Evolutionary conservation across 2,888 invertebrate genomes (phyloP).

Genomic region (Yponomeuta cagnagella): DNA sequence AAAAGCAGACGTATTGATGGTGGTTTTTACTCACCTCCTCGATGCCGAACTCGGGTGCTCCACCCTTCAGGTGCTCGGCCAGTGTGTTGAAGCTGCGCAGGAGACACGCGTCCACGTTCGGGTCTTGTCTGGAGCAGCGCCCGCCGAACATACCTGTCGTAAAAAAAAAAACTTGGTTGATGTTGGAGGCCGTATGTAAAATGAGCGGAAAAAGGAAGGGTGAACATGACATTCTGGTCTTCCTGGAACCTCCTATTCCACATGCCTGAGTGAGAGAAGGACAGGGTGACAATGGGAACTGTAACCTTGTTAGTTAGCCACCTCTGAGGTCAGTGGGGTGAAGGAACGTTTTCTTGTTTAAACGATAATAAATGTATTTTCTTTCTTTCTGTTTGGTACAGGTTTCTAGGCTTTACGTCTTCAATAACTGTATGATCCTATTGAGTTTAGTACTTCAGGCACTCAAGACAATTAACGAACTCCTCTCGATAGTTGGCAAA

Average conservation of each 20-base stretch:
- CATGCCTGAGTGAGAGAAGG: too few relatives aligned
- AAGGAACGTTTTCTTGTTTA: too few relatives aligned
- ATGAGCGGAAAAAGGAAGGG: background rate
- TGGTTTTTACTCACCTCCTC: slow-evolving; percentile 63
- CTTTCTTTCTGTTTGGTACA: too few relatives aligned
- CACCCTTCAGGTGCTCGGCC: slow-evolving; percentile 81
- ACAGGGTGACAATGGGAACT: background rate
- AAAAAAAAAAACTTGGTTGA: background rate
- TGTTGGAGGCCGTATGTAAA: background rate
- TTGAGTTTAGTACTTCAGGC: too few relatives aligned
- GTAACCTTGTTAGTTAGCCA: background rate
- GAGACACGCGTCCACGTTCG: slow-evolving; percentile 83
- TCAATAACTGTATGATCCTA: too few relatives aligned
- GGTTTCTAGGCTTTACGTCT: too few relatives aligned
- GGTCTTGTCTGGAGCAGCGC: slow-evolving; percentile 82
- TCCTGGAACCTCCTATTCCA: too few relatives aligned
- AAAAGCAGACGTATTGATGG: background rate
- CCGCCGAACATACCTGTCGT: slow-evolving; percentile 82
- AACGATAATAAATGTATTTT: too few relatives aligned
- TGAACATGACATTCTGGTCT: background rate
- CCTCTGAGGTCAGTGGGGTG: too few relatives aligned
- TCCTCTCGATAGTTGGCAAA: too few relatives aligned
- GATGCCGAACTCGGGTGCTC: slow-evolving; percentile 83
- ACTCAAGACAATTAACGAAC: too few relatives aligned
- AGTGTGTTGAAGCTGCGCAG: slow-evolving; percentile 84